Evolutionary conservation across 2,113 vertebrate species (phyloP).

Genomic region (Monarcha castaneiventris): DNA sequence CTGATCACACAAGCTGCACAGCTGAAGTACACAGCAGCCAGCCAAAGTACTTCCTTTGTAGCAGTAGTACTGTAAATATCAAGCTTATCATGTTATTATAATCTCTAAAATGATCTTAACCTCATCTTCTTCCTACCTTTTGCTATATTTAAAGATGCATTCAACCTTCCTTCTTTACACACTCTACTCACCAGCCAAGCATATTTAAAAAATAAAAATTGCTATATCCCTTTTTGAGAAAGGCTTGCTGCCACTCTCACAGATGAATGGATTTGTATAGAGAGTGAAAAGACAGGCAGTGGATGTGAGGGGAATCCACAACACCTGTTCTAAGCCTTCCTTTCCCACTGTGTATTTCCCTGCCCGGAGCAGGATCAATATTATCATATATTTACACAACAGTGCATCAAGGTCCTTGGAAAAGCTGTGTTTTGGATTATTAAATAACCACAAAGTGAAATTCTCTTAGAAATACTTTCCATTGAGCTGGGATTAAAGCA

Average conservation of each 20-base stretch:
- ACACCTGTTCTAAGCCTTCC: not conserved
- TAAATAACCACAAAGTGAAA: not conserved
- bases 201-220: not conserved
- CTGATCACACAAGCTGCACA: not conserved
- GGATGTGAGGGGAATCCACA: conserved; percentile 16
- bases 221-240: not conserved
- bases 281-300: not conserved
- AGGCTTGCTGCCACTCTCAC: not conserved
- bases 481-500: not conserved
- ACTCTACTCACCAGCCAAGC: not conserved
- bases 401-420: not conserved
- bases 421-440: not conserved
- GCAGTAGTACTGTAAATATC: not conserved
- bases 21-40: not conserved
- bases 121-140: not conserved
- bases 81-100: not conserved
- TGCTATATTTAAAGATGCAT: not conserved
- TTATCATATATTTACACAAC: not conserved
- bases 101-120: not conserved
- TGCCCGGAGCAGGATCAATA: not conserved
- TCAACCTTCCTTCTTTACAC: not conserved
- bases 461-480: not conserved
- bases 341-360: not conserved
- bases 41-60: not conserved
- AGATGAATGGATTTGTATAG: not conserved